These are phyloP conservation scores for Argynnis bischoffii DNA, from an alignment of 2,888 invertebrate species.

Conservation along the genomic window DNA sequence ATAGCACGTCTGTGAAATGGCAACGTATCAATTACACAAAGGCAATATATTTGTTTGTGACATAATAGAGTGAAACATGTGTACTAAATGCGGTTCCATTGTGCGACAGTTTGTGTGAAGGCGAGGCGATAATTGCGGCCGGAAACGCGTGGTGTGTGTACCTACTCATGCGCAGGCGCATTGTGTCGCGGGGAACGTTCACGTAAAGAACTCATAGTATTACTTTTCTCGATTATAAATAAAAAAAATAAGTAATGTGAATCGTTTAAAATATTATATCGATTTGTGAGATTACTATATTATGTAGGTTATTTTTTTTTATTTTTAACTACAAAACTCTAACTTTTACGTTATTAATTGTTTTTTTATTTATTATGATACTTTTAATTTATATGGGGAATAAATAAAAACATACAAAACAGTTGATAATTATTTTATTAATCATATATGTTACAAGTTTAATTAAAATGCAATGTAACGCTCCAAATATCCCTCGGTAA, in stretches of 20 bases:
- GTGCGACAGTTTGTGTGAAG: constrained; percentile 17
- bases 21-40: constrained; percentile 40
- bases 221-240: too few species aligned
- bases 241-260: too few species aligned
- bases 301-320: too few species aligned
- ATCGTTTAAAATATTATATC: too few species aligned
- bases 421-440: not conserved
- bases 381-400: not conserved
- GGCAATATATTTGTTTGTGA: constrained; percentile 6
- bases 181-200: not conserved
- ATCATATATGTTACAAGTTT: not conserved
- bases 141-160: constrained; percentile 15
- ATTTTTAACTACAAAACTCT: too few species aligned
- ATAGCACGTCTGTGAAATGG: constrained; percentile 26
- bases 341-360: too few species aligned
- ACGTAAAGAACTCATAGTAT: too few species aligned
- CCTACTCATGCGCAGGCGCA: constrained; percentile 4
- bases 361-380: too few species aligned
- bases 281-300: too few species aligned
- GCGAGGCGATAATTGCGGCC: constrained; percentile 26
- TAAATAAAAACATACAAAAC: not conserved
- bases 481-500: not conserved
- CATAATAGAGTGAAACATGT: constrained; percentile 28
- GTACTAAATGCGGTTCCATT: constrained; percentile 24
- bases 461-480: not conserved